phyloP scores from a whole-genome alignment of 2,888 invertebrate species.

The Drosophila histrio region DNA sequence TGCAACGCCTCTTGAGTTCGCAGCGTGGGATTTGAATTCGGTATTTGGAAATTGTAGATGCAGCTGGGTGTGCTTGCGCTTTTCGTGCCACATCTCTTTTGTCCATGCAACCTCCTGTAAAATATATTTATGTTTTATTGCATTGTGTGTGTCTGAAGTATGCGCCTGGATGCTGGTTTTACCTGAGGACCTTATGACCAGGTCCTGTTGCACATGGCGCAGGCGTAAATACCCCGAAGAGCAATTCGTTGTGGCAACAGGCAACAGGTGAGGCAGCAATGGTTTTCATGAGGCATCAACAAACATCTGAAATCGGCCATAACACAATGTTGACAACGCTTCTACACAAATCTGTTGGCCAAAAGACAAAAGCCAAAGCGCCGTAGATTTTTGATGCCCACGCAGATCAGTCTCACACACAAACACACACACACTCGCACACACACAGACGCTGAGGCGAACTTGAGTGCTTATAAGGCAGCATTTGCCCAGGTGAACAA shows the following conservation, averaged over 20 bases:
- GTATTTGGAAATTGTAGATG: constrained; percentile 4
- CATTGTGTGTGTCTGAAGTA: constrained; percentile 54
- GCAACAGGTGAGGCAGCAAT: constrained; percentile 73
- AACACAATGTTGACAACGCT: constrained; percentile 68
- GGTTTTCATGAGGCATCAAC: constrained; percentile 1
- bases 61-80: constrained; percentile 47
- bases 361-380: constrained; percentile 74
- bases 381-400: constrained; percentile 62
- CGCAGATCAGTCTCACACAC: constrained; percentile 59
- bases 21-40: constrained; percentile 61
- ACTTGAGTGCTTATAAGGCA: constrained; percentile 76
- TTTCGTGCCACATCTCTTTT: constrained; percentile 52
- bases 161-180: constrained; percentile 49
- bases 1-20: constrained; percentile 65
- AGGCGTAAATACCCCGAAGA: constrained; percentile 64
- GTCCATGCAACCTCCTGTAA: constrained; percentile 28
- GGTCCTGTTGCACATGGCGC: constrained; percentile 42
- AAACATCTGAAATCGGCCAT: constrained; percentile 35
- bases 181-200: constrained; percentile 55
- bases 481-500: constrained; percentile 47
- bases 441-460: constrained; percentile 32
- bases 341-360: constrained; percentile 63
- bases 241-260: constrained; percentile 41
- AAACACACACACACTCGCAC: constrained; percentile 10
- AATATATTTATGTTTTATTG: constrained; percentile 53